These are phyloP conservation scores for Epicauta chinensis DNA, from an alignment of 1,140 invertebrate species.

Conservation along the genomic window DNA sequence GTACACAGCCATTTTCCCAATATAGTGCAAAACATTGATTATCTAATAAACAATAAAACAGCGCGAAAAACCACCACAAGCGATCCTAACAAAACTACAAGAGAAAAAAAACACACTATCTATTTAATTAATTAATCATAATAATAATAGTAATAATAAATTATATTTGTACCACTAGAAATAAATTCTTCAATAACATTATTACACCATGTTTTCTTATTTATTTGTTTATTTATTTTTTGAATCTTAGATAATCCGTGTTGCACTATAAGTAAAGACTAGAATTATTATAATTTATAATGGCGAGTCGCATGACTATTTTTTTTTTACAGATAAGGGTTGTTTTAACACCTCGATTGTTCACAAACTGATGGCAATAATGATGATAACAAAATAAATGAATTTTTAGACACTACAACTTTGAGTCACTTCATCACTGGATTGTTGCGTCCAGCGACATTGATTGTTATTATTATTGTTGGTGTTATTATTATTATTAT, in stretches of 20 bases:
- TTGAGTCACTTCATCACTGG: constrained; percentile 47
- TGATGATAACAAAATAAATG: constrained; percentile 3
- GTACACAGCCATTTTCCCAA: constrained; percentile 32
- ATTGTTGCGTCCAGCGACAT: constrained; percentile 49
- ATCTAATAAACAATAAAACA: constrained; percentile 1
- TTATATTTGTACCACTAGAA: constrained; percentile 1
- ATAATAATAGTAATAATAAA: neutral
- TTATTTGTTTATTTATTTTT: neutral
- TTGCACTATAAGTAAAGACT: constrained; percentile 8
- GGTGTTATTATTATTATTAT: constrained; percentile 40
- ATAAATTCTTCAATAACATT: neutral
- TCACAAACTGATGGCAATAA: neutral
- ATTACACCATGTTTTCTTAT: neutral
- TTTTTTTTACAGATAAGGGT: neutral
- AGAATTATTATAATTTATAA: constrained; percentile 19
- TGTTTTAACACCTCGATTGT: neutral
- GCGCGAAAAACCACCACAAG: constrained; percentile 17
- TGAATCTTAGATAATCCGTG: no score
- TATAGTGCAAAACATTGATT: constrained; percentile 7
- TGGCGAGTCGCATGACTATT: constrained; percentile 22
- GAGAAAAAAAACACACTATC: constrained; percentile 16
- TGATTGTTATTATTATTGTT: constrained; percentile 44
- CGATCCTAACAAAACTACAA: constrained; percentile 28
- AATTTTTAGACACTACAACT: constrained; percentile 47
- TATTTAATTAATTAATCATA: constrained; percentile 2